A percentile compares a stretch with the other conserved stretches of the same genome.
These are phyloP conservation scores for Melikaiella ostensackeni DNA, from an alignment of 2,888 invertebrate genomes.

Conservation along the genomic window DNA sequence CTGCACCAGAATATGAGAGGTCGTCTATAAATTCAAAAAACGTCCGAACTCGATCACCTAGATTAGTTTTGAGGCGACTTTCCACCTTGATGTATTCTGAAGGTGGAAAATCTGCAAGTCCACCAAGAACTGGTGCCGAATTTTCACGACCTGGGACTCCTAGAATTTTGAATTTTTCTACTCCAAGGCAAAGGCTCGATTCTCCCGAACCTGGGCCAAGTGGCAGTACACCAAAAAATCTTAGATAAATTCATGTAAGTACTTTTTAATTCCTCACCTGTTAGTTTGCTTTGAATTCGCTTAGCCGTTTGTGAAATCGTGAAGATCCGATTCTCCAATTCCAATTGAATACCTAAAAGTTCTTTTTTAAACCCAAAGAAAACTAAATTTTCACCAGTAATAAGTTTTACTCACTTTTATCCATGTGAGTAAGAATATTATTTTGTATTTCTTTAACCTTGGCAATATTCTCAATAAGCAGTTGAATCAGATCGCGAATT, in stretches of 20 bases:
- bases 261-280: constrained; percentile 69
- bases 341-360: constrained; percentile 80
- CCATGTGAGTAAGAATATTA: constrained; percentile 71
- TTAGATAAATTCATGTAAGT: not conserved
- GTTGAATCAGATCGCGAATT: constrained; percentile 71
- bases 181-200: constrained; percentile 3
- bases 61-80: constrained; percentile 63
- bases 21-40: not conserved
- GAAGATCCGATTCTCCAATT: constrained; percentile 80
- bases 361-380: constrained; percentile 31
- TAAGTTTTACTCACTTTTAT: constrained; percentile 66
- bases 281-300: constrained; percentile 80
- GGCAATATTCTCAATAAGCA: constrained; percentile 69
- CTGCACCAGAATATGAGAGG: not conserved
- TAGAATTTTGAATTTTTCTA: constrained; percentile 46
- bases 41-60: constrained; percentile 51
- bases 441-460: constrained; percentile 78
- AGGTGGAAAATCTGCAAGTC: constrained; percentile 49
- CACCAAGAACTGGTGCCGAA: constrained; percentile 29
- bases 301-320: constrained; percentile 79
- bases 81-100: constrained; percentile 62
- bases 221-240: constrained; percentile 52
- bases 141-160: constrained; percentile 22
- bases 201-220: constrained; percentile 53
- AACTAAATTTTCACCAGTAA: not conserved